Conservation (phyloP, 2,888 invertebrate species). For the Lamellibrachia columna region DNA sequence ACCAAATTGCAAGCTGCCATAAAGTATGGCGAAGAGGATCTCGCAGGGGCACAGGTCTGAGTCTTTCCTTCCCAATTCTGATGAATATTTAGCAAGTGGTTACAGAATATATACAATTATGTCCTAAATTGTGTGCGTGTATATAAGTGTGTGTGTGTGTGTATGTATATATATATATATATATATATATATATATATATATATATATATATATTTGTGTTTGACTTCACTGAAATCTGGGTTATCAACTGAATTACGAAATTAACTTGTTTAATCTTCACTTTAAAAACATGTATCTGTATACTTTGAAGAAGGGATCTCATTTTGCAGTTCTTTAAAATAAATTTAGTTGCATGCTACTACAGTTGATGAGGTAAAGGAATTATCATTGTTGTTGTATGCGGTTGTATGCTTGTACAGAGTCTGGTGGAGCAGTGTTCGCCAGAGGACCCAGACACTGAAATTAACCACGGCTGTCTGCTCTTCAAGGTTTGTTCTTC, state of each 20-base stretch:
- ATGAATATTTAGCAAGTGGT: no score
- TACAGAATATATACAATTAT: no score
- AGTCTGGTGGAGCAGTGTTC: constrained; percentile 88
- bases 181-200: not conserved
- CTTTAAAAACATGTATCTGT: not conserved
- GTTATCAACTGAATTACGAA: not conserved
- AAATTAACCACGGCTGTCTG: constrained; percentile 94
- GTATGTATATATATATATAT: not conserved
- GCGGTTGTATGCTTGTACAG: constrained; percentile 50
- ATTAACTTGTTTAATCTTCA: constrained; percentile 18
- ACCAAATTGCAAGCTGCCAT: constrained; percentile 87
- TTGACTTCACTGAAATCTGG: not conserved
- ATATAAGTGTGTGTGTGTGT: not conserved
- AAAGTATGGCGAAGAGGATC: constrained; percentile 91
- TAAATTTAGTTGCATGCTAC: not conserved
- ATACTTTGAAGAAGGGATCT: not conserved
- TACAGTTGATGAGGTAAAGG: not conserved
- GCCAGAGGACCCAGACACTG: constrained; percentile 89
- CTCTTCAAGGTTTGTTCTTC: constrained; percentile 80
- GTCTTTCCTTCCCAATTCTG: no score
- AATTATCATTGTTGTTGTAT: not conserved
- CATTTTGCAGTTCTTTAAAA: not conserved
- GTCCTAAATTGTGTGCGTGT: not conserved
- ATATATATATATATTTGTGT: not conserved
- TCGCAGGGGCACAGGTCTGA: constrained; percentile 80